Evolutionary conservation across 2,797 vertebrate genomes (phyloP).

Genomic region (Acanthopagrus latus): DNA sequence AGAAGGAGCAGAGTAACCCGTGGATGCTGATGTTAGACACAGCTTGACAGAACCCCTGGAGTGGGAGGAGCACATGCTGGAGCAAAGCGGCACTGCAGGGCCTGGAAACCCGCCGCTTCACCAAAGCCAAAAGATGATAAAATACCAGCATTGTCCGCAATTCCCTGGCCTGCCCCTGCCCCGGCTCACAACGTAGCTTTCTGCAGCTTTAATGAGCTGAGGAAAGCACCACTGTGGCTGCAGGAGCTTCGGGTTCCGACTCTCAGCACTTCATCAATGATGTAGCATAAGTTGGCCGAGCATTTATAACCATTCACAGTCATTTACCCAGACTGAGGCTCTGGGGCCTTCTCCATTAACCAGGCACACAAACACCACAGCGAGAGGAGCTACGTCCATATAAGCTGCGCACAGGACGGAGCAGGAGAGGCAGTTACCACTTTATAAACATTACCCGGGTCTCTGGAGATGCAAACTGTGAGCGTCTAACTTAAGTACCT

Average conservation of each 20-base stretch:
- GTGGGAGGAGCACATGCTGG: conserved; percentile 55
- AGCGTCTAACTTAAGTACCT: conserved; percentile 81
- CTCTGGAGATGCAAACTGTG: conserved; percentile 72
- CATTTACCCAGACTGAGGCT: conserved; percentile 64
- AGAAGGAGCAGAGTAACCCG: conserved; percentile 33
- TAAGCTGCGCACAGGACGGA: conserved; percentile 44
- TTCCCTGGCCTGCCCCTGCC: conserved; percentile 63
- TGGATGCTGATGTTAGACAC: conserved; percentile 45
- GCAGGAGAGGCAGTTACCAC: conserved; percentile 71
- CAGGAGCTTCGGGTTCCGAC: conserved; percentile 55
- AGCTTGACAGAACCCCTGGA: conserved; percentile 55
- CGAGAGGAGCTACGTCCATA: conserved; percentile 27
- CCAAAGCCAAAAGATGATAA: conserved; percentile 81
- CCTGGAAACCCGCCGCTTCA: conserved; percentile 52
- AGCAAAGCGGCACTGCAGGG: conserved; percentile 63
- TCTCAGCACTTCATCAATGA: conserved; percentile 80
- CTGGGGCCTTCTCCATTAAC: conserved; percentile 50
- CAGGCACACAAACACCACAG: conserved; percentile 48
- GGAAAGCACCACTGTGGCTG: conserved; percentile 69
- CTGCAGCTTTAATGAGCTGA: conserved; percentile 80
- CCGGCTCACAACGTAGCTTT: conserved; percentile 65
- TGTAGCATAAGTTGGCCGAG: conserved; percentile 69
- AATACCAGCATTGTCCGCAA: conserved; percentile 78
- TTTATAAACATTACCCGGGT: conserved; percentile 83
- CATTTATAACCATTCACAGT: conserved; percentile 79